Conservation (phyloP, 2,888 invertebrate genomes). For the Ptilodon capucinus region DNA sequence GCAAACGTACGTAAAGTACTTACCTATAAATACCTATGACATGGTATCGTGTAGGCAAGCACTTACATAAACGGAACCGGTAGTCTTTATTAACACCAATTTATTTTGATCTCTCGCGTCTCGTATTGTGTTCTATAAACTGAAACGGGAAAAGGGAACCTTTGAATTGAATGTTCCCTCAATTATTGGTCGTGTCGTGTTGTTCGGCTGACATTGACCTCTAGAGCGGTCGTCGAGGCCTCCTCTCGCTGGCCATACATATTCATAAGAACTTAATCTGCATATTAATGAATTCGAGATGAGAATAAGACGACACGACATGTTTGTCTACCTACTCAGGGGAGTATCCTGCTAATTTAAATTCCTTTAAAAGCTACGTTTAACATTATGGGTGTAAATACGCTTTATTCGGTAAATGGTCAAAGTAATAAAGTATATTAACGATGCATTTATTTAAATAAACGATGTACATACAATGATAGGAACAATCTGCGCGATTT, state of each 20-base stretch:
- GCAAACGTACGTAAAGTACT: too few species aligned
- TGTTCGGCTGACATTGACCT: constrained; percentile 72
- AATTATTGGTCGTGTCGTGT: constrained; percentile 46
- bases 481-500: too few species aligned
- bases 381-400: neutral
- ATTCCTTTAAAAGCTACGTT: constrained; percentile 16
- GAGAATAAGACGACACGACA: constrained; percentile 44
- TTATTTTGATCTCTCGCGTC: constrained; percentile 40
- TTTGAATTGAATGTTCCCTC: constrained; percentile 37
- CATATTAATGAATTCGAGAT: constrained; percentile 62
- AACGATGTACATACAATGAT: too few species aligned
- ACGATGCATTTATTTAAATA: too few species aligned
- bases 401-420: neutral
- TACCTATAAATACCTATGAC: constrained; percentile 34
- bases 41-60: constrained; percentile 38
- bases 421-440: too few species aligned
- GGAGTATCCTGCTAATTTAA: constrained; percentile 24
- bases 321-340: constrained; percentile 27
- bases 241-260: constrained; percentile 62
- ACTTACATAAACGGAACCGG: constrained; percentile 52
- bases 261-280: constrained; percentile 65
- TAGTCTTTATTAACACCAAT: constrained; percentile 39
- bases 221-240: constrained; percentile 61
- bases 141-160: constrained; percentile 43
- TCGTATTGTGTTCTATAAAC: constrained; percentile 35